phyloP scores from a whole-genome alignment of 1,140 invertebrate species.

The Hydropsyche tenuis region DNA sequence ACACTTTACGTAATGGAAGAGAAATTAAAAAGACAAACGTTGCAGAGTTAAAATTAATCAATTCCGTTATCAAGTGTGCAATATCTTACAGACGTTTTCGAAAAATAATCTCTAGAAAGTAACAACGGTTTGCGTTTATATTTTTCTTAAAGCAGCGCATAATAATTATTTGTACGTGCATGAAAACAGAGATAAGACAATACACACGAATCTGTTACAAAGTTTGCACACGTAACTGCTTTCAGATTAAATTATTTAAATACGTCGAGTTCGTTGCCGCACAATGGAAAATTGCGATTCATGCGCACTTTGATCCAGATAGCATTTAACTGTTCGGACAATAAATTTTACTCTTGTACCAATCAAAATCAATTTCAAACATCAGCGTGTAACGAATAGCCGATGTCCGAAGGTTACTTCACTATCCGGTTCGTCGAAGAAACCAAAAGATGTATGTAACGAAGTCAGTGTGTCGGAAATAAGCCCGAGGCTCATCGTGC shows the following conservation, averaged over 20 bases:
- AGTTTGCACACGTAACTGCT: background rate
- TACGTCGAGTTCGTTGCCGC: background rate
- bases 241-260: no score
- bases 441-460: slow-evolving; percentile 30
- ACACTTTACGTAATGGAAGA: no score
- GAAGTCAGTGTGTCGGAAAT: slow-evolving; percentile 33
- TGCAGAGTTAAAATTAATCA: no score
- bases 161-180: slow-evolving; percentile 9
- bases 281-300: background rate
- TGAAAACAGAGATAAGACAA: background rate
- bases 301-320: background rate
- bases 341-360: background rate
- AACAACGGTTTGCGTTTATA: background rate
- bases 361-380: background rate
- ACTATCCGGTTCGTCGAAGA: slow-evolving; percentile 21
- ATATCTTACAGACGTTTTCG: background rate
- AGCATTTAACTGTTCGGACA: background rate
- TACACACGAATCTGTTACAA: no score
- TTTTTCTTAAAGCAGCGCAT: background rate
- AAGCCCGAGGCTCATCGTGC: background rate
- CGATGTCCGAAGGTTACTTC: slow-evolving; percentile 6
- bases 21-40: no score
- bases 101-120: slow-evolving; percentile 5
- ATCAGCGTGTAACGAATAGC: background rate
- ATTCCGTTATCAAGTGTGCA: background rate